These are phyloP conservation scores for Danio choprae DNA, from an alignment of 2,797 vertebrate genomes.

Conservation along the genomic window DNA sequence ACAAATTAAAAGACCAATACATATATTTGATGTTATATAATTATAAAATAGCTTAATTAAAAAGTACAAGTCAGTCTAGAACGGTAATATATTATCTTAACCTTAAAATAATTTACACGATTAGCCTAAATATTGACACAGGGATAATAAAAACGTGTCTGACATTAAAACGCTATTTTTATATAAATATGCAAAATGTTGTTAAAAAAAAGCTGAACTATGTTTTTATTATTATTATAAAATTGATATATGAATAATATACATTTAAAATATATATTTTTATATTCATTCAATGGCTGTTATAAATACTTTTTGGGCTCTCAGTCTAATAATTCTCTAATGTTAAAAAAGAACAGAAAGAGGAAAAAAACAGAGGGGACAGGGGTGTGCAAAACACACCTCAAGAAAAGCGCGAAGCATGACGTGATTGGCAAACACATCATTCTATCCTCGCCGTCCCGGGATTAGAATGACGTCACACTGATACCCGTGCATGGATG, in stretches of 20 bases:
- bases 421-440: constrained; percentile 88
- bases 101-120: not conserved
- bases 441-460: constrained; percentile 83
- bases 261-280: not conserved
- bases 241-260: not conserved
- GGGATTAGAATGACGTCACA: constrained; percentile 98
- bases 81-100: not conserved
- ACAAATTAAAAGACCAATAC: not conserved
- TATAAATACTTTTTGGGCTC: not conserved
- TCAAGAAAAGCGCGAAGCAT: constrained; percentile 78
- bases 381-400: constrained; percentile 72
- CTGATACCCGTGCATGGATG: constrained; percentile 89
- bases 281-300: not conserved
- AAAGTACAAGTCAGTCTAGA: not conserved
- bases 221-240: not conserved
- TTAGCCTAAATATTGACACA: not conserved
- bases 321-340: constrained; percentile 56
- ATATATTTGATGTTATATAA: not conserved
- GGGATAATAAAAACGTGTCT: not conserved
- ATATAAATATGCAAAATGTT: not conserved
- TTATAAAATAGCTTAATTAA: not conserved
- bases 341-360: constrained; percentile 31
- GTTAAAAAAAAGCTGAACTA: no score
- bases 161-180: not conserved
- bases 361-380: constrained; percentile 65